Conservation (phyloP, 2,888 invertebrate species). For the Amblyteles armatorius region DNA sequence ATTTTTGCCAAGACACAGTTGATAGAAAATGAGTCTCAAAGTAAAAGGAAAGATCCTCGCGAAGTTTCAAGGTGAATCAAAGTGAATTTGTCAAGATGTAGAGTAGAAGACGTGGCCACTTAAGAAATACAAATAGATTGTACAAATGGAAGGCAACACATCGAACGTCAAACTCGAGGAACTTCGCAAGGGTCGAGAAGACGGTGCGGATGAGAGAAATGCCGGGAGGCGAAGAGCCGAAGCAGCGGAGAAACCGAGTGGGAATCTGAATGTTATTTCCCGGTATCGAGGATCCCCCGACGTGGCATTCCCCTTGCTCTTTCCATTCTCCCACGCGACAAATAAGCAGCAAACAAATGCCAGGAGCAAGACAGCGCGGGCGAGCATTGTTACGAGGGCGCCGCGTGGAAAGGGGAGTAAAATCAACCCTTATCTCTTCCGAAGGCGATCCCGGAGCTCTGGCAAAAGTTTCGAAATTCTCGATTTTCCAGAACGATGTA, state of each 20-base stretch:
- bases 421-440: slow-evolving; percentile 42
- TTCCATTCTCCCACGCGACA: slow-evolving; percentile 77
- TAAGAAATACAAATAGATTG: slow-evolving; percentile 65
- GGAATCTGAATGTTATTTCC: slow-evolving; percentile 73
- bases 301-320: slow-evolving; percentile 72
- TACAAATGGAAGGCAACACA: slow-evolving; percentile 66
- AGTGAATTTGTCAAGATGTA: slow-evolving; percentile 29
- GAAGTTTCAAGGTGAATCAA: slow-evolving; percentile 36
- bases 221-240: slow-evolving; percentile 62
- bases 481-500: slow-evolving; percentile 66
- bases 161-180: slow-evolving; percentile 71
- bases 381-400: slow-evolving; percentile 10
- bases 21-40: neutral
- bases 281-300: slow-evolving; percentile 72
- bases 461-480: slow-evolving; percentile 72
- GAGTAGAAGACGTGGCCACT: slow-evolving; percentile 36
- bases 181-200: slow-evolving; percentile 59
- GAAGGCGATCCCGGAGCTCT: slow-evolving; percentile 8
- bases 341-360: slow-evolving; percentile 78
- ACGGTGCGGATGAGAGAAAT: slow-evolving; percentile 53
- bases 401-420: slow-evolving; percentile 10
- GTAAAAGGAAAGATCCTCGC: neutral
- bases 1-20: neutral
- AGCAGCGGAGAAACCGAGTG: slow-evolving; percentile 41
- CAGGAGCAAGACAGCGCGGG: slow-evolving; percentile 36